Evolutionary conservation across 2,888 invertebrate genomes (phyloP).

Genomic region (Heliconius hortense): DNA sequence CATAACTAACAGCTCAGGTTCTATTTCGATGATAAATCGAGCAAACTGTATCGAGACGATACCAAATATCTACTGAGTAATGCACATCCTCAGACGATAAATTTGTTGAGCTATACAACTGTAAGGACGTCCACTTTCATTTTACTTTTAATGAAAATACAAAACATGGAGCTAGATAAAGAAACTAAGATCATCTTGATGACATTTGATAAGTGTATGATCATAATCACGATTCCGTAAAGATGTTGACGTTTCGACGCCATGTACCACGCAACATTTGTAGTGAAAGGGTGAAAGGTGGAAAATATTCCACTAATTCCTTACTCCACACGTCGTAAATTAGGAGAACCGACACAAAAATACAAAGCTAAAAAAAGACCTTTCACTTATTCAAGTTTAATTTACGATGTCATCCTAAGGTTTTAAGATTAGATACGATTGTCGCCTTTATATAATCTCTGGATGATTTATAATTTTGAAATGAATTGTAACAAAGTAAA

Average conservation of each 20-base stretch:
- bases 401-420: conserved; percentile 12
- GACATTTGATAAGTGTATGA: no score
- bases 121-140: conserved; percentile 32
- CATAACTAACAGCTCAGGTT: conserved; percentile 63
- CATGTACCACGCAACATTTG: no score
- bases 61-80: conserved; percentile 57
- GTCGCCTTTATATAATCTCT: conserved; percentile 11
- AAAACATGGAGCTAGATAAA: neutral
- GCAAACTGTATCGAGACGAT: conserved; percentile 71
- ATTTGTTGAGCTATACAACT: conserved; percentile 45
- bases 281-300: no score
- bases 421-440: conserved; percentile 20
- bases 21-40: conserved; percentile 69
- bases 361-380: neutral
- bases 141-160: conserved; percentile 15
- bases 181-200: neutral
- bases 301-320: no score
- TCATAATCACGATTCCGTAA: no score
- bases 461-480: neutral
- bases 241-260: no score
- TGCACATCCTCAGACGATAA: conserved; percentile 43
- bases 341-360: neutral
- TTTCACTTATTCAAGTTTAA: conserved; percentile 12
- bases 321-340: neutral
- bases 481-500: neutral